Conservation (phyloP, 2,888 invertebrate genomes). For the Encarsia formosa region DNA sequence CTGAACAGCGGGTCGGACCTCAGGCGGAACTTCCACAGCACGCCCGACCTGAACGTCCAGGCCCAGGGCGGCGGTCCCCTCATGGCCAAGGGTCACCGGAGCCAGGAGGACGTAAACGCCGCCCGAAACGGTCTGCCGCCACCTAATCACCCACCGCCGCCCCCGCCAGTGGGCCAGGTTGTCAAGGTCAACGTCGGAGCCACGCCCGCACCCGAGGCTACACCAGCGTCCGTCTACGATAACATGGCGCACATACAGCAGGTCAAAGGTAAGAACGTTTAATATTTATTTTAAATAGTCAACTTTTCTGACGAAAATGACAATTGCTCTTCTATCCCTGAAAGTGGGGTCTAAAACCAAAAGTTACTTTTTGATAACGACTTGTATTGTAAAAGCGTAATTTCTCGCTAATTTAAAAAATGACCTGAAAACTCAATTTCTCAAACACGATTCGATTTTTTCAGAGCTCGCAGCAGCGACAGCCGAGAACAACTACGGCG, state of each 20-base stretch:
- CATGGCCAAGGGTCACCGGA: slow-evolving; percentile 58
- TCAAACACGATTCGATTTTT: too few species aligned
- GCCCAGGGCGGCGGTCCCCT: slow-evolving; percentile 23
- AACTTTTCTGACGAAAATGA: too few species aligned
- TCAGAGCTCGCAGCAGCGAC: slow-evolving; percentile 50
- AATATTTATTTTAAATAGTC: too few species aligned
- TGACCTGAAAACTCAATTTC: too few species aligned
- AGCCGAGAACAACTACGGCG: slow-evolving; percentile 53
- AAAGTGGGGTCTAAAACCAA: too few species aligned
- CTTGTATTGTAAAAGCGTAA: too few species aligned
- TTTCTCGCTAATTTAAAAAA: too few species aligned
- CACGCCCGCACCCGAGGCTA: slow-evolving; percentile 44
- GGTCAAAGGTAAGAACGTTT: slow-evolving; percentile 52
- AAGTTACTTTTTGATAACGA: too few species aligned
- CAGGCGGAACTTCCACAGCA: slow-evolving; percentile 82
- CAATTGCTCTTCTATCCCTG: too few species aligned
- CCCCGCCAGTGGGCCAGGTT: slow-evolving; percentile 69
- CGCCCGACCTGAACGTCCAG: slow-evolving; percentile 63
- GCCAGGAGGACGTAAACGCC: slow-evolving; percentile 67
- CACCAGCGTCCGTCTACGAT: slow-evolving; percentile 48
- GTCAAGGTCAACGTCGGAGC: slow-evolving; percentile 63
- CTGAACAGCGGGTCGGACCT: slow-evolving; percentile 55
- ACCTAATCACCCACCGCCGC: slow-evolving; percentile 78
- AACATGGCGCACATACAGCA: slow-evolving; percentile 51
- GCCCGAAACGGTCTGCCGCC: slow-evolving; percentile 63